Percentiles rank a stretch among this genome's conserved stretches.
Evolutionary conservation across 2,113 vertebrate species (phyloP).

Genomic region (Gracilinanus agilis): DNA sequence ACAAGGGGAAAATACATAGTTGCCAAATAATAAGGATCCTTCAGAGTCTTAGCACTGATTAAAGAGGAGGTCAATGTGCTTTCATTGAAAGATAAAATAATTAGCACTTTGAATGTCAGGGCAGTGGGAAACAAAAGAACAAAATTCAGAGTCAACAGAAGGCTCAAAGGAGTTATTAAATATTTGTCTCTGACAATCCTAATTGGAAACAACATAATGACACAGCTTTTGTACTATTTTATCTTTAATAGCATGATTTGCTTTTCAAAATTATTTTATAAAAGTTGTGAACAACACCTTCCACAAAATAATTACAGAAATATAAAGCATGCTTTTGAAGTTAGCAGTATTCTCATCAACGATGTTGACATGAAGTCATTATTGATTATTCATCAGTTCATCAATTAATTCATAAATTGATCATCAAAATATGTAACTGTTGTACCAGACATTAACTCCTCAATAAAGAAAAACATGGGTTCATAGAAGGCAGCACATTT

Average conservation of each 20-base stretch:
- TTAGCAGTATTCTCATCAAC: neutral
- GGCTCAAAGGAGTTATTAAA: neutral
- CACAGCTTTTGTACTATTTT: neutral
- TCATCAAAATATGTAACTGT: neutral
- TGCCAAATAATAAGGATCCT: slow-evolving; percentile 19
- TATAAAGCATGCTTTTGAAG: neutral
- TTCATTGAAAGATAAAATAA: slow-evolving; percentile 21
- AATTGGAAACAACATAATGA: neutral
- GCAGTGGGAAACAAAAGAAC: neutral
- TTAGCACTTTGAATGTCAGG: neutral
- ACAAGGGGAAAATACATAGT: neutral
- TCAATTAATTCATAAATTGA: neutral
- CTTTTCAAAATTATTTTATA: neutral
- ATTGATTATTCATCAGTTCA: neutral
- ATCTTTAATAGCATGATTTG: neutral
- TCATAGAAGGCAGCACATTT: neutral
- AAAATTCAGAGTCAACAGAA: neutral
- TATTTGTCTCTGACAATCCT: neutral
- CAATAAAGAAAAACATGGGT: neutral
- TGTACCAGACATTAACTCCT: neutral
- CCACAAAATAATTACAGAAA: slow-evolving; percentile 1
- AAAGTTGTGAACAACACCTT: neutral
- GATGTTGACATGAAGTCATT: neutral
- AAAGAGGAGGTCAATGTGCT: slow-evolving; percentile 12
- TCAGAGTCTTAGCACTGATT: neutral